A percentile compares a stretch with the other conserved stretches of the same genome.
Evolutionary conservation across 2,113 vertebrate species (phyloP).

Genomic region (Dicentrarchus labrax): DNA sequence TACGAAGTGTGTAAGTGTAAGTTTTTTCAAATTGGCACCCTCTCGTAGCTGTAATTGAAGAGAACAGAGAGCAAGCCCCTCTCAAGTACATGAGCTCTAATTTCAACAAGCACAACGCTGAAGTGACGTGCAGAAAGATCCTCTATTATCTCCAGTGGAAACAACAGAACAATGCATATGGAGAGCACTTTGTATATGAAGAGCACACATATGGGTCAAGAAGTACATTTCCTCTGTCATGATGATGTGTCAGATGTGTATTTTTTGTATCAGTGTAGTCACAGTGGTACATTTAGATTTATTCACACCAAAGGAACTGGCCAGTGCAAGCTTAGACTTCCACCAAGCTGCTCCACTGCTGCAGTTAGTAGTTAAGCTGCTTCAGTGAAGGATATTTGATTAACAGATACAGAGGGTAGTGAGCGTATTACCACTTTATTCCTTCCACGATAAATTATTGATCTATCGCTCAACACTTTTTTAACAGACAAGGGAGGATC

Average conservation of each 20-base stretch:
- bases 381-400: constrained; percentile 5
- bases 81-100: constrained; percentile 27
- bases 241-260: constrained; percentile 16
- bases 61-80: not conserved
- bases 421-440: not conserved
- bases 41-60: constrained; percentile 34
- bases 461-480: not conserved
- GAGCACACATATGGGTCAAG: constrained; percentile 7
- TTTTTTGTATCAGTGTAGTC: not conserved
- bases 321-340: not conserved
- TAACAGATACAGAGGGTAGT: constrained; percentile 14
- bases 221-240: not conserved
- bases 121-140: constrained; percentile 30
- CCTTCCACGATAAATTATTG: not conserved
- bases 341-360: not conserved
- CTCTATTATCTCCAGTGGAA: constrained; percentile 15
- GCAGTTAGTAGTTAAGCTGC: constrained; percentile 18
- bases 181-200: constrained; percentile 33
- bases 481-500: constrained; percentile 29
- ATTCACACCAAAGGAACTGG: not conserved
- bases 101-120: constrained; percentile 26
- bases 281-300: not conserved
- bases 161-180: constrained; percentile 23
- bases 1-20: constrained; percentile 2
- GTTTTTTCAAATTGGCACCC: constrained; percentile 11